Percentiles rank a stretch among this genome's conserved stretches.
phyloP scores from a whole-genome alignment of 1,140 invertebrate species.

The Neelides sp. region DNA sequence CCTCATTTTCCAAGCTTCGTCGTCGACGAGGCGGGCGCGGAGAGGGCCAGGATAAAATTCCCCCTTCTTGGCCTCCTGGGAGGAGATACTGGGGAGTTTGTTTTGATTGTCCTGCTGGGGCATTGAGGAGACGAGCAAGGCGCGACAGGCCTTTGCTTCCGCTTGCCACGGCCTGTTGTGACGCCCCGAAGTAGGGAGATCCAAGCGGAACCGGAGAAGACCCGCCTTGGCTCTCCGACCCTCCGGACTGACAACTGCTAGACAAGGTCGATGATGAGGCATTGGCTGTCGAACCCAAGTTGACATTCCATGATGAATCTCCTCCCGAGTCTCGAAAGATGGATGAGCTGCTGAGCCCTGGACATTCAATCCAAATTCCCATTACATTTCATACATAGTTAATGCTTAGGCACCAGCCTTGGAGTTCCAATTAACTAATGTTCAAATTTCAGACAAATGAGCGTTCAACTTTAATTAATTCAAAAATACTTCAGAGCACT shows the following conservation, averaged over 20 bases:
- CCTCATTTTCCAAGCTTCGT: conserved; percentile 17
- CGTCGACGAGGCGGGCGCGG: conserved; percentile 1
- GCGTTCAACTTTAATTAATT: no score
- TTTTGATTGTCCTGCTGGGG: conserved; percentile 35
- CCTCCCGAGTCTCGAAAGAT: conserved; percentile 5
- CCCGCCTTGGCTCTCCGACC: neutral
- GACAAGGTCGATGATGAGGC: neutral
- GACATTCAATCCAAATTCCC: no score
- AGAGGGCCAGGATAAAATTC: neutral
- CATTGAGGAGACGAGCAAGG: conserved; percentile 54
- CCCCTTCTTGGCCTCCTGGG: neutral
- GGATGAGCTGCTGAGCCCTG: conserved; percentile 11
- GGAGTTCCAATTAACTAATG: no score
- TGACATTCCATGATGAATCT: conserved; percentile 2
- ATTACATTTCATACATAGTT: no score
- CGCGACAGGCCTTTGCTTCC: conserved; percentile 47
- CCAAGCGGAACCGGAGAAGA: neutral
- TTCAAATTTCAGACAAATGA: no score
- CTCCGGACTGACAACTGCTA: neutral
- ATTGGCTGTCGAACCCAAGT: neutral
- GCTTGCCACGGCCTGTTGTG: neutral
- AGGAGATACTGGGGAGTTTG: neutral
- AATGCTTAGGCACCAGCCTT: no score
- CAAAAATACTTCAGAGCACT: no score
- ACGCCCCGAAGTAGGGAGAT: no score